Percentiles rank a stretch among this genome's conserved stretches.
Conservation (phyloP, 1,140 invertebrate genomes). For the Rhagoletis pomonella region DNA sequence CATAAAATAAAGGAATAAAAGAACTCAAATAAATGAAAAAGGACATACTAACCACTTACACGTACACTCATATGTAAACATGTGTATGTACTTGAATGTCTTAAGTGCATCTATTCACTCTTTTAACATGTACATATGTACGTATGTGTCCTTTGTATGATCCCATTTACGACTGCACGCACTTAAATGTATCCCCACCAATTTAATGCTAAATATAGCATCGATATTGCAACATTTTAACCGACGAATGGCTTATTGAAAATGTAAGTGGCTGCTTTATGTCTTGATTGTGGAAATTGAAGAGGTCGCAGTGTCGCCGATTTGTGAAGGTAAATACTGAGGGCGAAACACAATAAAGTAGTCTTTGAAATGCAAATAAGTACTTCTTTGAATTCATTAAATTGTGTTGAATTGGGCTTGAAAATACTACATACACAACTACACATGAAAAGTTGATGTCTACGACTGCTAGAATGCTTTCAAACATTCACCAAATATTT, state of each 20-base stretch:
- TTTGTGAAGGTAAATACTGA: conserved; percentile 27
- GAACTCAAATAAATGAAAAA: conserved; percentile 3
- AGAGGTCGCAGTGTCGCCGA: conserved; percentile 27
- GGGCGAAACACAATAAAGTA: not conserved
- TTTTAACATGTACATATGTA: not conserved
- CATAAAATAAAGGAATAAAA: conserved; percentile 21
- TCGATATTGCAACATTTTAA: conserved; percentile 39
- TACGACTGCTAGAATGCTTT: too few relatives aligned
- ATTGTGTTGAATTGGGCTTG: conserved; percentile 31
- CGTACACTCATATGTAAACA: not conserved
- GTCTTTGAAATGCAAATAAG: not conserved
- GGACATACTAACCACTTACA: conserved; percentile 1
- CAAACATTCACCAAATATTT: too few relatives aligned
- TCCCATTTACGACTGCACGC: not conserved
- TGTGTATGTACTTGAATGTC: not conserved
- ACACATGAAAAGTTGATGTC: too few relatives aligned
- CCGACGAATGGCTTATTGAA: conserved; percentile 21
- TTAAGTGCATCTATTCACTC: not conserved
- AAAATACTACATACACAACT: not conserved
- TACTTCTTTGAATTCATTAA: not conserved
- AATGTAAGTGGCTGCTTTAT: conserved; percentile 32
- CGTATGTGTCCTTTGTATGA: conserved; percentile 37
- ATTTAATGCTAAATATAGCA: conserved; percentile 46
- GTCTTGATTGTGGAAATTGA: conserved; percentile 38
- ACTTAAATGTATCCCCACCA: conserved; percentile 19